Evolutionary conservation across 2,797 vertebrate species (phyloP).

Genomic region (Arrhamphus sclerolepis): DNA sequence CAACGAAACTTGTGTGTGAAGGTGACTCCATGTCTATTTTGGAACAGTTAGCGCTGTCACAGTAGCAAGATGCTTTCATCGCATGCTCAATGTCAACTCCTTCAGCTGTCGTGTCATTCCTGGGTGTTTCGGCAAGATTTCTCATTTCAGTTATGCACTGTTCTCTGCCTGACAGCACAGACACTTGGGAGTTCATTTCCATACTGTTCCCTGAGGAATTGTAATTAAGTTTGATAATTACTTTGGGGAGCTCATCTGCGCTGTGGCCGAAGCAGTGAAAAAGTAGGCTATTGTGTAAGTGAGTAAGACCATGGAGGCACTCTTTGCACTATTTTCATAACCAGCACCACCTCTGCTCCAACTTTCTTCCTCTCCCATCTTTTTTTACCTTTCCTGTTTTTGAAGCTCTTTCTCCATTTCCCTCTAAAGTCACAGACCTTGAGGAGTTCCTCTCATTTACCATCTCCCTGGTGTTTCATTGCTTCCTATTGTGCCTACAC

Average conservation of each 20-base stretch:
- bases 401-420: background rate
- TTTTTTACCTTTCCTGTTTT: conserved; percentile 16
- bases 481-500: conserved; percentile 71
- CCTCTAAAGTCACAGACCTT: conserved; percentile 67
- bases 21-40: conserved; percentile 1
- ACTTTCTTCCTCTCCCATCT: conserved; percentile 29
- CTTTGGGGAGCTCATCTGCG: conserved; percentile 74
- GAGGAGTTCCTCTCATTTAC: conserved; percentile 61
- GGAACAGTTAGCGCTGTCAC: conserved; percentile 25
- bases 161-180: conserved; percentile 43
- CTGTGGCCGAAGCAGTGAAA: conserved; percentile 55
- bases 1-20: conserved; percentile 9
- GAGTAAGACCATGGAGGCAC: background rate
- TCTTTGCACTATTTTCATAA: background rate
- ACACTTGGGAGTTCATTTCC: conserved; percentile 66
- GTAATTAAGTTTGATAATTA: conserved; percentile 85
- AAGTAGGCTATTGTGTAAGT: conserved; percentile 67
- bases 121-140: conserved; percentile 3
- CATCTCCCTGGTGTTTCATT: conserved; percentile 67
- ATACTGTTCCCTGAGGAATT: conserved; percentile 65
- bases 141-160: conserved; percentile 4
- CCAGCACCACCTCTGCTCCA: too few relatives aligned
- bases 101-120: conserved; percentile 54
- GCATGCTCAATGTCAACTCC: conserved; percentile 35
- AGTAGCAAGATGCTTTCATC: conserved; percentile 42